Evolutionary conservation across 1,140 invertebrate species (phyloP).

Genomic region (Ptiloglossa arizonensis): DNA sequence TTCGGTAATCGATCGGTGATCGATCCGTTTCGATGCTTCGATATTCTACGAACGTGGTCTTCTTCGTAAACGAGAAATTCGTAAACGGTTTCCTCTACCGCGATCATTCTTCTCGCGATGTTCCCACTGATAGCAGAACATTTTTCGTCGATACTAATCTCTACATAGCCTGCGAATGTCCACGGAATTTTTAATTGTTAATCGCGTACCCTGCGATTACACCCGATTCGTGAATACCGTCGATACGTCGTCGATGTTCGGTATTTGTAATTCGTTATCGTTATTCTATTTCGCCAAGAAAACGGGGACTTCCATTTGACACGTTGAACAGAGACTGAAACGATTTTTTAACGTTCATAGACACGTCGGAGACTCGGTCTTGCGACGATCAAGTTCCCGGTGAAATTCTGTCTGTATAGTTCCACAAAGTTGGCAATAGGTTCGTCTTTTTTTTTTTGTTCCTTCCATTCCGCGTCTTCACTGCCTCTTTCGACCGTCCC

Average conservation of each 20-base stretch:
- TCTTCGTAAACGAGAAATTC: neutral
- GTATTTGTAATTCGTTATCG: too few species aligned
- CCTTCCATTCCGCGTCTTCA: neutral
- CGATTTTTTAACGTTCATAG: too few species aligned
- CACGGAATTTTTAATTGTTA: neutral
- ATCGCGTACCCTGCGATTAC: too few species aligned
- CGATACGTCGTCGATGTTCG: too few species aligned
- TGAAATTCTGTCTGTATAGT: neutral
- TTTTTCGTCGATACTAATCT: constrained; percentile 10
- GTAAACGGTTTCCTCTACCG: neutral
- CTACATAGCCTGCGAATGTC: neutral
- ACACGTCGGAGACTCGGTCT: neutral
- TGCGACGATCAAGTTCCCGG: neutral
- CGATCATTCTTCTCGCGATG: constrained; percentile 21
- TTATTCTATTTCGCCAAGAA: neutral
- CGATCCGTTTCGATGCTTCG: neutral
- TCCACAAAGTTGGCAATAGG: too few species aligned
- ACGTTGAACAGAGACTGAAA: neutral
- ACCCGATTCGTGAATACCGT: too few species aligned
- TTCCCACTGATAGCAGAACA: neutral
- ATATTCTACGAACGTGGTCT: constrained; percentile 8
- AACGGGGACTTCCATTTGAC: too few species aligned
- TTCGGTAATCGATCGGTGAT: neutral
- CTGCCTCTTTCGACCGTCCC: constrained; percentile 13
- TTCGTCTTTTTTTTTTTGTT: neutral